Percentiles rank a stretch among this genome's conserved stretches.
Evolutionary conservation across 2,797 vertebrate species (phyloP).

Genomic region (Emydoidea blandingii): DNA sequence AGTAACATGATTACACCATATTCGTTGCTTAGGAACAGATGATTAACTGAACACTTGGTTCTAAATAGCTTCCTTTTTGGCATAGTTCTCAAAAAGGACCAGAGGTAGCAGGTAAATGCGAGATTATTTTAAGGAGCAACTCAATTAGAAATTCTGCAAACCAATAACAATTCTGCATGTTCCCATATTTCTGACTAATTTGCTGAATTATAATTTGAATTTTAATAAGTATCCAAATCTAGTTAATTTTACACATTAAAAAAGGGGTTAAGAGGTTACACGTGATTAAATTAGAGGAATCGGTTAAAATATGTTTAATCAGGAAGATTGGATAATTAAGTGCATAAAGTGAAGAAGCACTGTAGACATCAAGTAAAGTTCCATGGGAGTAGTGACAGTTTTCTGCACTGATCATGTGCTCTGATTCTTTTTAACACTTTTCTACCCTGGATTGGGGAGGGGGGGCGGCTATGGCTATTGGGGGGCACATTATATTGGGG

Average conservation of each 20-base stretch:
- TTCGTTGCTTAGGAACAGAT: neutral
- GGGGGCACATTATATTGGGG: neutral
- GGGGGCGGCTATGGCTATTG: too few relatives aligned
- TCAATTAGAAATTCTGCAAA: fast-evolving
- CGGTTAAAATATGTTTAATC: neutral
- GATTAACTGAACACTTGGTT: neutral
- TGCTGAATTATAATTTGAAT: neutral
- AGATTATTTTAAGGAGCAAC: neutral
- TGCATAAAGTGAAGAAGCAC: neutral
- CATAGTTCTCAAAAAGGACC: neutral
- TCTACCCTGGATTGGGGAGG: neutral
- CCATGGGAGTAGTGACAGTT: neutral
- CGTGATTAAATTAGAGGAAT: neutral
- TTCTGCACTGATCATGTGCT: neutral
- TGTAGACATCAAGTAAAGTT: neutral
- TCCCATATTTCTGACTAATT: neutral
- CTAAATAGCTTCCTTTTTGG: neutral
- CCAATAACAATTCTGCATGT: neutral
- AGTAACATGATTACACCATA: neutral
- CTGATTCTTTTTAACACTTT: neutral
- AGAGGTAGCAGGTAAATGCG: neutral
- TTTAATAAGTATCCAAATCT: neutral
- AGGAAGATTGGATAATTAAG: neutral
- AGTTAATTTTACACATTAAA: neutral
- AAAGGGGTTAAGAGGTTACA: neutral